Percentiles rank a stretch among this genome's conserved stretches.
These are phyloP conservation scores for Lasioglossum figueresi DNA, from an alignment of 2,888 invertebrate species.

Conservation along the genomic window DNA sequence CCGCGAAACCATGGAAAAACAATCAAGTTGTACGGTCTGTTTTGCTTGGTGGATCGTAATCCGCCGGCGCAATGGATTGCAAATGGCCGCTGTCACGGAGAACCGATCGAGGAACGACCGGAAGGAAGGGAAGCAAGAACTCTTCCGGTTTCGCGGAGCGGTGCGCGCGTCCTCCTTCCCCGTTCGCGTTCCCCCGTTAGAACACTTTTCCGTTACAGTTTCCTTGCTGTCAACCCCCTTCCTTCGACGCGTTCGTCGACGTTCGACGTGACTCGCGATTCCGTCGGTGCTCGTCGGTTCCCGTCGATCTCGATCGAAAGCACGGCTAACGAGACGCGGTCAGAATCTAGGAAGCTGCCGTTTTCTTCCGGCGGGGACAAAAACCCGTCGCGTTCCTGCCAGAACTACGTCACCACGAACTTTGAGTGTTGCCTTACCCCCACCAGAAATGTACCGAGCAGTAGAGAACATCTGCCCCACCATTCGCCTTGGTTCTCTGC, in stretches of 20 bases:
- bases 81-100: slow-evolving; percentile 42
- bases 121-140: slow-evolving; percentile 51
- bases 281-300: not conserved
- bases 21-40: slow-evolving; percentile 46
- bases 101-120: slow-evolving; percentile 51
- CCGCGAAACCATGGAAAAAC: slow-evolving; percentile 38
- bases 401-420: slow-evolving; percentile 82
- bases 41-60: slow-evolving; percentile 35
- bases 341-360: slow-evolving; percentile 55
- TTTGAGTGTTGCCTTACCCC: slow-evolving; percentile 82
- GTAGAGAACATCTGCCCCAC: slow-evolving; percentile 66
- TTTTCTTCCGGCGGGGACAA: slow-evolving; percentile 75
- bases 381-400: slow-evolving; percentile 81
- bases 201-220: not conserved
- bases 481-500: slow-evolving; percentile 56
- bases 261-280: not conserved
- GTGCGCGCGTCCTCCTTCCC: slow-evolving; percentile 44
- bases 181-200: slow-evolving; percentile 1
- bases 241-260: not conserved
- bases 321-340: slow-evolving; percentile 38
- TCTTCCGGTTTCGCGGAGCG: slow-evolving; percentile 57
- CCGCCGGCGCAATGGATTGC: slow-evolving; percentile 45
- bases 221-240: slow-evolving; percentile 10
- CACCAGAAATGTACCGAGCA: slow-evolving; percentile 68
- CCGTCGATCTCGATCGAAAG: slow-evolving; percentile 10